Evolutionary conservation across 2,113 vertebrate species (phyloP).

Genomic region (Theristicus caerulescens): DNA sequence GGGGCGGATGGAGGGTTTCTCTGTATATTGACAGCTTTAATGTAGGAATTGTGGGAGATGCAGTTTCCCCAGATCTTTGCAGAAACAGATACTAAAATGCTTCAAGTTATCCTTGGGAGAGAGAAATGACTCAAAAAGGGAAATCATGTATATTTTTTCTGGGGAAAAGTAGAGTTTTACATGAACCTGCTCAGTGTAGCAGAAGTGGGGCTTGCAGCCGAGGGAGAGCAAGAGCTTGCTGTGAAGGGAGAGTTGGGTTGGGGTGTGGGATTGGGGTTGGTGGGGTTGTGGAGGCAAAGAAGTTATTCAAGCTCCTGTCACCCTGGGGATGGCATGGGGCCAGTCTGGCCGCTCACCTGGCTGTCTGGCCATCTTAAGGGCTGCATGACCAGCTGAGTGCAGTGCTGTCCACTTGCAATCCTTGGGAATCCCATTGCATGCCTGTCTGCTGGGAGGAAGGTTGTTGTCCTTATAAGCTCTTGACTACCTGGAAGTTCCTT

Average conservation of each 20-base stretch:
- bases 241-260: rapidly evolving
- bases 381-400: background rate
- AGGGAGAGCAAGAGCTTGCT: background rate
- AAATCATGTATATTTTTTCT: background rate
- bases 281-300: background rate
- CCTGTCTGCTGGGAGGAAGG: background rate
- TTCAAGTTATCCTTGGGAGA: background rate
- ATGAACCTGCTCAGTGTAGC: background rate
- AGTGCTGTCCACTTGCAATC: background rate
- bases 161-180: background rate
- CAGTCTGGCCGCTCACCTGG: background rate
- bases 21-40: background rate
- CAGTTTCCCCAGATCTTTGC: background rate
- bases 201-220: background rate
- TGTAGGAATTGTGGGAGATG: background rate
- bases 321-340: background rate
- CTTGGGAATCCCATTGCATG: background rate
- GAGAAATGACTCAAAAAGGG: background rate
- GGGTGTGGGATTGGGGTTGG: background rate
- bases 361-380: background rate
- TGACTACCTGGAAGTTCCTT: background rate
- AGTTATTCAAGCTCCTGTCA: background rate
- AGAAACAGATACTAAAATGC: background rate
- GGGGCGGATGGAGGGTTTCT: background rate
- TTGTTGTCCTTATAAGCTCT: background rate